Evolutionary conservation across 2,888 invertebrate species (phyloP), one percentile per base, ranked within the genome.

Genomic region (Sturmia bella): DNA sequence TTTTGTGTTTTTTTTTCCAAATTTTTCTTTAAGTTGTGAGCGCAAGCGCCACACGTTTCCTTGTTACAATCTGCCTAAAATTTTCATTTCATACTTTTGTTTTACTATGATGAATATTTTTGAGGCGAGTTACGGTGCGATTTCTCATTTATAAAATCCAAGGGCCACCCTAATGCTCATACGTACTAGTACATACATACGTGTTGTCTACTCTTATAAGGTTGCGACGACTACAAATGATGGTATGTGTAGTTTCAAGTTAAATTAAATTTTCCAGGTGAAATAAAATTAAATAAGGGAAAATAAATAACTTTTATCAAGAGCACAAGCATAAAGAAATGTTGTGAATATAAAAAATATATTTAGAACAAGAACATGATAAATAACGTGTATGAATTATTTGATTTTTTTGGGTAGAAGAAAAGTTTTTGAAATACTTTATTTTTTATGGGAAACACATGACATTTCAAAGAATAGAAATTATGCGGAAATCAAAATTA

Each of bases 201-300:
- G 19, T 17, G 24, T 39, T 21, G 21, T 24, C 13, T 41, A 11
- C 39, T 7, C 15, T 6, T 11, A 13, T 32, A 32, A 32, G 5
- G 13, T 57, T 75, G 56, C 48, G 15, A 66, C 17, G 57, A 73
- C 66, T 66, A 63, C 68, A 79, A 68, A 74, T 68, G 69, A 80
- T 74, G 80, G 80, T 64, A 41, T 4, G 37, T 39, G n/a, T 21
- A 64, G 63, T 39, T 68, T 69, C 56, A 56, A 57, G 56, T 63
- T 57, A 41, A 63, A 78, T 72, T 57, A 64, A 75, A 63, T 70
- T 69, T 80, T 80, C 63, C 75, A 64, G 80, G 80, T 75, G 80
- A 74, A 75, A 70, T 75, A 56, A 80, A 70, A 69, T 80, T 75
- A 80, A 80, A 80, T 80, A 80, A 52, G 75, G 69, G 64, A 66